These are phyloP conservation scores for Cyprichromis sp. DNA, from an alignment of 2,113 vertebrate species.

Conservation along the genomic window DNA sequence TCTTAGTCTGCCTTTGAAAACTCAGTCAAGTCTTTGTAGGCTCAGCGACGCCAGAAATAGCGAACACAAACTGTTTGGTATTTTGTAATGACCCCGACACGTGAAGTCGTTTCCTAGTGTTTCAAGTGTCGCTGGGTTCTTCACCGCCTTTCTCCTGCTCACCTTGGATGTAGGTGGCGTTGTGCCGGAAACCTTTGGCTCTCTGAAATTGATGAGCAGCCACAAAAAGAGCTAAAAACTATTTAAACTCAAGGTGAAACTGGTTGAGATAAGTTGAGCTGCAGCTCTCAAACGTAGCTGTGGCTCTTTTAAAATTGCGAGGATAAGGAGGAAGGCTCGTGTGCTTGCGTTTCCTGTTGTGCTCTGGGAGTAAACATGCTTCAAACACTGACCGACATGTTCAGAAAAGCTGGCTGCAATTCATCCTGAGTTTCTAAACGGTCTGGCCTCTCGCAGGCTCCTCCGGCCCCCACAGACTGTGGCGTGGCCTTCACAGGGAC, in stretches of 20 bases:
- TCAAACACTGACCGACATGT: neutral
- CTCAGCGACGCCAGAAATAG: neutral
- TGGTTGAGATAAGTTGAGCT: neutral
- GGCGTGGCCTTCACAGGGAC: slow-evolving; percentile 42
- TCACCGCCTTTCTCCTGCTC: neutral
- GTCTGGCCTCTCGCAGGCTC: neutral
- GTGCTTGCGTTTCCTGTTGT: slow-evolving; percentile 24
- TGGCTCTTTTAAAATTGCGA: neutral
- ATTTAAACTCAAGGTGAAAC: neutral
- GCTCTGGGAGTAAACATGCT: slow-evolving; percentile 6
- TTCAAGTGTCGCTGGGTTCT: neutral
- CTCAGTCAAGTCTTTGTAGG: neutral
- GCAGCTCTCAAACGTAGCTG: neutral
- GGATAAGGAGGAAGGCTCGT: neutral
- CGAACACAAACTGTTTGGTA: neutral
- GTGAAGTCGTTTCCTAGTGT: neutral
- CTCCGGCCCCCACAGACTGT: slow-evolving; percentile 3
- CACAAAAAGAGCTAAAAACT: neutral
- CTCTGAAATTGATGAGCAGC: neutral
- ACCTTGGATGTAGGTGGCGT: neutral
- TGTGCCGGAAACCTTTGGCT: neutral
- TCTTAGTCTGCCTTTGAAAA: neutral
- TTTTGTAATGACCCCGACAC: neutral
- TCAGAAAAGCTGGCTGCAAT: slow-evolving; percentile 40
- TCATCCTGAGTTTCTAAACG: neutral